Evolutionary conservation across 2,888 invertebrate species (phyloP), one percentile per base, ranked within the genome.

Genomic region (Trilocha varians): DNA sequence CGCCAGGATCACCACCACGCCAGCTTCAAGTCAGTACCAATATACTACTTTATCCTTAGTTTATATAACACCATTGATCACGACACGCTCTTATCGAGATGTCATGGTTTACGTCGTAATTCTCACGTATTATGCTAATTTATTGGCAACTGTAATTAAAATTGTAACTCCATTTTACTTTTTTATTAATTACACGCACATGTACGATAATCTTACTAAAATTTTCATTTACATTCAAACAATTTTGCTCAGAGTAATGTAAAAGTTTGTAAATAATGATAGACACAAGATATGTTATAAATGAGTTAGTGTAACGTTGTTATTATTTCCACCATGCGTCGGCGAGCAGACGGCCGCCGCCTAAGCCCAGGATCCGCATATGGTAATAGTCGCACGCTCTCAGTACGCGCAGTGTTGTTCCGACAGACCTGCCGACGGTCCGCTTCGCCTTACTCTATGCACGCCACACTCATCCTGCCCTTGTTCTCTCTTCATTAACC

Each of bases 281-380:
- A n/a, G n/a, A n/a, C n/a, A n/a, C n/a, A n/a, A n/a, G n/a, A n/a
- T n/a, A n/a, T n/a, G n/a, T n/a, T n/a, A n/a, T n/a, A n/a, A n/a
- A n/a, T n/a, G 25, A 25, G 25, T 25, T 57, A 68, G 69, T 72
- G 70, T 70, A 68, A 62, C 11, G 59, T 67, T 59, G 70, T 48
- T 62, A 62, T 84, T 85, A 67, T 83, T 88, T 88, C 83, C 88
- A 88, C 87, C 89, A 69, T 74, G 78, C 73, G 75, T 65, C 68
- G 74, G 59, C 69, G 68, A 61, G 76, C 88, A 92, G 92, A 89
- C 91, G 94, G 91, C 93, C 93, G 86, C 92, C 92, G 80, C 90
- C 93, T 78, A 92, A 94, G 89, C 94, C 94, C 88, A 91, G 94
- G 93, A 93, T 94, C 88, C 91, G 92, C 90, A 92, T 94, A 91